Percentiles rank a stretch among this genome's conserved stretches.
These are phyloP conservation scores for Cartodere bifasciata DNA, from an alignment of 2,888 invertebrate genomes.

Conservation along the genomic window DNA sequence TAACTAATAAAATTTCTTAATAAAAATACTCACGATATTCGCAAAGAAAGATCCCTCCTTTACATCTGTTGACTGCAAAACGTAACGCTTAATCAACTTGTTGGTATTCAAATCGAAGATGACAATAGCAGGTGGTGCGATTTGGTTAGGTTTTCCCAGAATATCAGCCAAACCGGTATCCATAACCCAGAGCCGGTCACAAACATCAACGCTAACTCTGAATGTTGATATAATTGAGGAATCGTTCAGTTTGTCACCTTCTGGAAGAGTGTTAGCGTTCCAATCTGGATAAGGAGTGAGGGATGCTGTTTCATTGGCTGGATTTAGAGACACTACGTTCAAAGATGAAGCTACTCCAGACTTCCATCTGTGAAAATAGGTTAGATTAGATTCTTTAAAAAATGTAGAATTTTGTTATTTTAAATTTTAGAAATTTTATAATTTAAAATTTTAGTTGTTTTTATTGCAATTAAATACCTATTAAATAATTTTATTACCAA, in stretches of 20 bases:
- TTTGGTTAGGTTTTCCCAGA: conserved; percentile 49
- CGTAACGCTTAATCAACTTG: conserved; percentile 52
- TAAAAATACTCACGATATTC: conserved; percentile 50
- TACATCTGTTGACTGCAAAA: conserved; percentile 51
- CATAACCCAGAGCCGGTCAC: conserved; percentile 72
- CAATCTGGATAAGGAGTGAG: conserved; percentile 66
- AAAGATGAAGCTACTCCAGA: conserved; percentile 57
- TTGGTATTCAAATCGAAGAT: conserved; percentile 68
- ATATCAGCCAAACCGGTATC: conserved; percentile 70
- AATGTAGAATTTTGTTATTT: too few relatives aligned
- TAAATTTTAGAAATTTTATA: too few relatives aligned
- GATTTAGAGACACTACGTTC: conserved; percentile 47
- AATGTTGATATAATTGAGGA: conserved; percentile 59
- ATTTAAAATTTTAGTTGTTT: too few relatives aligned
- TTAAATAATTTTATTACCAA: too few relatives aligned
- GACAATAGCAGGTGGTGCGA: conserved; percentile 49
- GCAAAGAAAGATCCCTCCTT: conserved; percentile 71
- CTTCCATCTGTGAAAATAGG: conserved; percentile 47
- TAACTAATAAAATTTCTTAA: too few relatives aligned
- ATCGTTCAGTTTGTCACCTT: conserved; percentile 39
- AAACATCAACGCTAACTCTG: conserved; percentile 58
- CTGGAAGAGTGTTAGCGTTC: conserved; percentile 64
- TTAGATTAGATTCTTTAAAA: too few relatives aligned
- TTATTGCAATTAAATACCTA: too few relatives aligned
- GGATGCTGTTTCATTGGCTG: conserved; percentile 52